Evolutionary conservation across 2,888 invertebrate genomes (phyloP).

Genomic region (Coelogynopora nodosa): DNA sequence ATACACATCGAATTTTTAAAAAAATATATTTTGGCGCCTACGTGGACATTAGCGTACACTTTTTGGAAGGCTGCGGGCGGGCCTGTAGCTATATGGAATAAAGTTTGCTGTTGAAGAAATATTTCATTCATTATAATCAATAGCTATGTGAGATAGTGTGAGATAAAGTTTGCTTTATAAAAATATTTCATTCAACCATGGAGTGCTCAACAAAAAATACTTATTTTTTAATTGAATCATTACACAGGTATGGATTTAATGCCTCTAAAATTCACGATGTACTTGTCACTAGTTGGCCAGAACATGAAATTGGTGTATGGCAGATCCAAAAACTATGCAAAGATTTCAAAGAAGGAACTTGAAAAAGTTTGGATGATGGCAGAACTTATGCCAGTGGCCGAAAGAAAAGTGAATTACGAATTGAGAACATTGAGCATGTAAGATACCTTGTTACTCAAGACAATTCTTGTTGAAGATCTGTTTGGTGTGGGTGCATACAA

Average conservation of each 20-base stretch:
- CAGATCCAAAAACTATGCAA: conserved; percentile 16
- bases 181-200: conserved; percentile 24
- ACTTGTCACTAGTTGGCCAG: neutral
- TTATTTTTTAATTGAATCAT: conserved; percentile 7
- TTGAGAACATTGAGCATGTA: conserved; percentile 17
- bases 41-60: conserved; percentile 13
- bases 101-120: too few species aligned
- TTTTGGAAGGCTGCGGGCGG: conserved; percentile 25
- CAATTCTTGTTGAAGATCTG: neutral
- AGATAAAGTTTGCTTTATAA: too few species aligned
- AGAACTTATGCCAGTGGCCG: conserved; percentile 19
- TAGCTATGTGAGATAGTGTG: too few species aligned
- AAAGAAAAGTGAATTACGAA: neutral
- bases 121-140: too few species aligned
- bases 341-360: conserved; percentile 10
- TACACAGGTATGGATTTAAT: neutral
- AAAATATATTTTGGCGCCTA: conserved; percentile 1
- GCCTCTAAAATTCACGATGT: neutral
- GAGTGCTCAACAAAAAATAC: neutral
- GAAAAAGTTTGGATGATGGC: conserved; percentile 17
- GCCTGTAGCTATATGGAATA: too few species aligned
- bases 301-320: conserved; percentile 1
- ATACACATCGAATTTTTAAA: conserved; percentile 23
- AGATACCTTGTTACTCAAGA: conserved; percentile 3
- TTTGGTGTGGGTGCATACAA: conserved; percentile 2